Evolutionary conservation across 2,888 invertebrate species (phyloP).

Genomic region (Oligia latruncula): DNA sequence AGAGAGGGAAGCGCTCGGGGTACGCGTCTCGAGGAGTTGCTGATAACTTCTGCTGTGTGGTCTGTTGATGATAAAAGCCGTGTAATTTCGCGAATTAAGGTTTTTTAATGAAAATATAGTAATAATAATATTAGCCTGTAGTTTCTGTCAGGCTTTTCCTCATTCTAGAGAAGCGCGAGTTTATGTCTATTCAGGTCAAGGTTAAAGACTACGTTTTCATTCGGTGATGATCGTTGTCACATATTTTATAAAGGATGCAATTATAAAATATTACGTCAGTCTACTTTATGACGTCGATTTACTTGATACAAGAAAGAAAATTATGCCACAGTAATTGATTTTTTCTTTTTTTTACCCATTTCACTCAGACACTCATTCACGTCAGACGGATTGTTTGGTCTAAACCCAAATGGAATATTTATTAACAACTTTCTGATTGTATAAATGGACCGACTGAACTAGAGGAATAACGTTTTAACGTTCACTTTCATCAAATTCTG

Average conservation of each 20-base stretch:
- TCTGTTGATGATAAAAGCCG: conserved; percentile 54
- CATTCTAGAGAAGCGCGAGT: not conserved
- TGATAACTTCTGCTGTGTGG: conserved; percentile 60
- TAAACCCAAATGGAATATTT: conserved; percentile 55
- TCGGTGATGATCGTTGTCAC: not conserved
- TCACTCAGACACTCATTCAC: conserved; percentile 22
- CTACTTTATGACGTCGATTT: not conserved
- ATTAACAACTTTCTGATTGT: conserved; percentile 43
- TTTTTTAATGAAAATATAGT: not conserved
- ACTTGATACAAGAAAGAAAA: not conserved
- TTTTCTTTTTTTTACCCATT: conserved; percentile 6
- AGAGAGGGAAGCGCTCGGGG: conserved; percentile 82
- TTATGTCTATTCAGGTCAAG: not conserved
- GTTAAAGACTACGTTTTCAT: not conserved
- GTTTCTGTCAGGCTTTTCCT: not conserved
- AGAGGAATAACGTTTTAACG: conserved; percentile 41
- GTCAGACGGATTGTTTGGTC: conserved; percentile 46
- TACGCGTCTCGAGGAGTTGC: conserved; percentile 64
- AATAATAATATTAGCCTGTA: conserved; percentile 9
- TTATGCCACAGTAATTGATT: not conserved
- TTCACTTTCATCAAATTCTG: conserved; percentile 35
- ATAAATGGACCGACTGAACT: conserved; percentile 32
- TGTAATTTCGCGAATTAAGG: not conserved
- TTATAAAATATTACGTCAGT: not conserved
- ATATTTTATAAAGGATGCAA: not conserved